Evolutionary conservation across 2,888 invertebrate species (phyloP), one percentile per base, ranked within the genome.

Genomic region (Spialia ferax): DNA sequence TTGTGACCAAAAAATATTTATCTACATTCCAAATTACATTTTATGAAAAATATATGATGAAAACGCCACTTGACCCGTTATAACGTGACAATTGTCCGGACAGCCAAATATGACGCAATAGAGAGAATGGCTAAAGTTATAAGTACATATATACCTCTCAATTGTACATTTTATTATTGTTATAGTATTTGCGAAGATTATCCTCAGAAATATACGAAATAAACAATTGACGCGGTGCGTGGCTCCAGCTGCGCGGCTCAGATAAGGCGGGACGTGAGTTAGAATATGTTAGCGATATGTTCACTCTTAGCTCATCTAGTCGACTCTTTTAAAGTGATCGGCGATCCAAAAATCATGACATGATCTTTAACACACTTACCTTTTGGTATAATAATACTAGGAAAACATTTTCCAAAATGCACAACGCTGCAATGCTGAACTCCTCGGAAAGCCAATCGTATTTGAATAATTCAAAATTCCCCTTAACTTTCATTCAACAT

Each of bases 221-320:
- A 89, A 88, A 90, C 86, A 86, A 84, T 82, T 77, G 83, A 76
- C 76, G 78, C 75, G 78, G 76, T 75, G 71, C 69, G 70, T 18
- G 48, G 48, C 20, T 48, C 48, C 48, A 42, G 69, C 86, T 89
- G 89, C 72, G 74, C 1, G 72, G 69, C 64, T 70, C 73, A 77
- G 91, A 91, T 91, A 91, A 86, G 80, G 57, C 71, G 72, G 77
- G 69, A 78, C 91, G 91, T 91, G 91, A 76, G 81, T 70, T 64
- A 73, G 90, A 89, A 91, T 91, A 88, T 79, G 87, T 90, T 90
- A 89, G 78, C 79, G 76, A 82, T 78, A 78, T 77, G 78, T 75
- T 83, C 81, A 84, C 80, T 84, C 86, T 85, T 79, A 77, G 81
- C 80, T 80, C 79, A 81, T 78, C 78, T 73, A 75, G 70, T 69